Percentiles rank a stretch among this genome's conserved stretches.
These are phyloP conservation scores for Callaeas wilsoni DNA, from an alignment of 2,113 vertebrate genomes.

Conservation along the genomic window DNA sequence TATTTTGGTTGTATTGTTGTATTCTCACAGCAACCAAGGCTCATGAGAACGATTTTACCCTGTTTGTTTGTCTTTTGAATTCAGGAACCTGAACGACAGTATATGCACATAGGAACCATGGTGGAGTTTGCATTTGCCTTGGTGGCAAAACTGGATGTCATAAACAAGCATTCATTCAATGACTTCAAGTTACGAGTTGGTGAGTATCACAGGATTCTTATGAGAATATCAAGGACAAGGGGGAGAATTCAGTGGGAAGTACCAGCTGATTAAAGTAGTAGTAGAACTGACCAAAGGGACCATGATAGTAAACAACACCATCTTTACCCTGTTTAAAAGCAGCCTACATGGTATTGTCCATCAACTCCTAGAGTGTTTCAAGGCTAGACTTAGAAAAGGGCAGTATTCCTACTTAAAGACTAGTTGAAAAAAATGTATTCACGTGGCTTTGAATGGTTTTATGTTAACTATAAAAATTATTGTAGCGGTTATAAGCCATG, in stretches of 20 bases:
- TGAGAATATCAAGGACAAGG: neutral
- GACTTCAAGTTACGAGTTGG: conserved; percentile 96
- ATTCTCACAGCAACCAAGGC: neutral
- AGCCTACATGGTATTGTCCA: neutral
- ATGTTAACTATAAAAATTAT: neutral
- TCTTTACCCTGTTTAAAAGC: neutral
- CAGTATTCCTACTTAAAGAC: neutral
- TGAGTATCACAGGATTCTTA: conserved; percentile 64
- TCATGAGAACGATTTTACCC: neutral
- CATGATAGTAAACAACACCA: neutral
- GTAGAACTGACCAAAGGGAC: neutral
- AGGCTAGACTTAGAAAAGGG: neutral
- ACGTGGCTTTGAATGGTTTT: neutral
- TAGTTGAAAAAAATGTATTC: neutral
- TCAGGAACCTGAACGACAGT: conserved; percentile 93
- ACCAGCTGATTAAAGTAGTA: neutral
- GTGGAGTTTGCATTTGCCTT: conserved; percentile 96
- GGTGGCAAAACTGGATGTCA: conserved; percentile 93
- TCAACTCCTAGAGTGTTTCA: neutral
- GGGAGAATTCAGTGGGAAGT: neutral
- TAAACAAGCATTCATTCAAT: conserved; percentile 98
- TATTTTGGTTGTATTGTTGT: neutral
- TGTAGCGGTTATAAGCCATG: neutral
- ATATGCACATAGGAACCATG: conserved; percentile 97
- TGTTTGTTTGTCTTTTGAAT: neutral